Base-by-base conservation (phyloP, 2,888 invertebrate species). In the Pachymerium ferrugineum region DNA sequence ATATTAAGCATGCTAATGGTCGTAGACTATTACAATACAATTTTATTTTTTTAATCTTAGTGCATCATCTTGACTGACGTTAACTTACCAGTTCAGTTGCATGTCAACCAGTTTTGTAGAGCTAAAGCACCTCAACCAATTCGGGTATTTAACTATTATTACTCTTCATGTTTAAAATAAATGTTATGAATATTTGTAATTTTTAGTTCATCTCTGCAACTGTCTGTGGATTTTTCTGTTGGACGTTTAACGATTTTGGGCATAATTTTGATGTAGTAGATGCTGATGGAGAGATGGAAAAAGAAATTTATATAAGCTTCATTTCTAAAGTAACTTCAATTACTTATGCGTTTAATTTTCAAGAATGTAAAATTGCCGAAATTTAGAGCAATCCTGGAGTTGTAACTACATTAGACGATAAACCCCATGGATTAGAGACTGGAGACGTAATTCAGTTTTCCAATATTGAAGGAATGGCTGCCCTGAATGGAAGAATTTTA, bases 241-340 rank as follows among this genome's bases (percentile, higher is more conserved):
- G 79, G 74, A 77, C 77, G 3, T 83, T 83, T 78, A 80, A 80
- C 78, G 83, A 83, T 76, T 82, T 83, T 80, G 83, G 83, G 3
- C 79, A 80, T 74, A 72, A 76, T 33, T 83, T 83, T 79, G 81
- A 82, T 67, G 80, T 83, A 2, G 70, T 77, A 54, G 83, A 83
- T 77, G 69, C 77, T 0, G 80, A 80, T 71, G 82, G 83, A 54
- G 83, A 83, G 76, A 73, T 74, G 31, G 25, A 31, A 0, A 80
- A 80, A 74, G 82, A 82, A 74, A 77, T 79, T 3, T 81, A 82
- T 74, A 79, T 83, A 31, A 77, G 79, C 25, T 79, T 78, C 74
- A 80, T 83, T 12, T 80, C 81, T 3, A 82, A 82, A 79, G 82
- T 82, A 76, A 47, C 16, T 35, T 35, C 35, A 28, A 16, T 4